Evolutionary conservation across 1,140 invertebrate species (phyloP).

Genomic region (Philopotamus ludificatus): DNA sequence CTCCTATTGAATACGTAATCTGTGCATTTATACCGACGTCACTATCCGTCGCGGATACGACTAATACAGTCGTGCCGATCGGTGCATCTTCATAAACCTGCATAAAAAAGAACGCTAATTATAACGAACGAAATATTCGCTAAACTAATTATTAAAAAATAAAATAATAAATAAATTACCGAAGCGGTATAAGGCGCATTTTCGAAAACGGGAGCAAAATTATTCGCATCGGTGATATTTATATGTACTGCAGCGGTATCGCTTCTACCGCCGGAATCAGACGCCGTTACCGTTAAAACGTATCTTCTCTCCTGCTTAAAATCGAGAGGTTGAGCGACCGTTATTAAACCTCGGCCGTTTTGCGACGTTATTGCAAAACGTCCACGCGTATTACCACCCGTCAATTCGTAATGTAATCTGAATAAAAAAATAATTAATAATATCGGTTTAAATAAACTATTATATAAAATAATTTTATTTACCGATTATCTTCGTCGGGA

Average conservation of each 20-base stretch:
- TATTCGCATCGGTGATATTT: slow-evolving; percentile 94
- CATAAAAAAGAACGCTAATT: neutral
- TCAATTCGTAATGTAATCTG: slow-evolving; percentile 85
- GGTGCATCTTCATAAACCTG: slow-evolving; percentile 82
- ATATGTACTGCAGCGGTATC: slow-evolving; percentile 90
- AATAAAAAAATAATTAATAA: slow-evolving; percentile 40
- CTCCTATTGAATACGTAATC: slow-evolving; percentile 74
- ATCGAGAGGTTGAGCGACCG: slow-evolving; percentile 85
- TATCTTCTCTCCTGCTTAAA: slow-evolving; percentile 81
- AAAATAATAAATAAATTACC: slow-evolving; percentile 49
- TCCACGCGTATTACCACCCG: slow-evolving; percentile 83
- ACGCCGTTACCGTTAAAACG: slow-evolving; percentile 78
- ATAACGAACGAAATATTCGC: slow-evolving; percentile 4
- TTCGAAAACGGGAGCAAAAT: slow-evolving; percentile 90
- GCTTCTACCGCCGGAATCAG: slow-evolving; percentile 82
- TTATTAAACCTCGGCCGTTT: slow-evolving; percentile 87
- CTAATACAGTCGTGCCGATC: slow-evolving; percentile 86
- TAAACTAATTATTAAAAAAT: neutral
- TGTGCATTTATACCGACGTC: slow-evolving; percentile 95
- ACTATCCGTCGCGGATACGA: slow-evolving; percentile 89
- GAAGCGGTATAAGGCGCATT: slow-evolving; percentile 88
- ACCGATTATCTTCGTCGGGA: slow-evolving; percentile 85
- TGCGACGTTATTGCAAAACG: slow-evolving; percentile 90
- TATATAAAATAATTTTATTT: slow-evolving; percentile 22
- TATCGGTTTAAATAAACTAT: too few relatives aligned